phyloP scores from a whole-genome alignment of 2,888 invertebrate species.

The Iselma pallidipennis region DNA sequence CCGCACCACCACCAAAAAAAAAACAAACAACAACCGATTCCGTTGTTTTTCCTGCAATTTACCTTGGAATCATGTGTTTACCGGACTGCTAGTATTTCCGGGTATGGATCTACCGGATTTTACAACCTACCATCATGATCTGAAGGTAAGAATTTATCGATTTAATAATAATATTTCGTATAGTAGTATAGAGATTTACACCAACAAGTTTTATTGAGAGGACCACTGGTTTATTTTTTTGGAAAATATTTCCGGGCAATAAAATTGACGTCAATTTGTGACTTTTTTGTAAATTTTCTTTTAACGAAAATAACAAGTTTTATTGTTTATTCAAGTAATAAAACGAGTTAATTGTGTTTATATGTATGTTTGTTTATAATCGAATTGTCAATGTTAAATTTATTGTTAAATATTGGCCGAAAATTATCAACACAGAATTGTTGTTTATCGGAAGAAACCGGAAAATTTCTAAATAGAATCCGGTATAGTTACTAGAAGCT shows the following conservation, averaged over 20 bases:
- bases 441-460: not conserved
- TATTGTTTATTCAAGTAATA: too few relatives aligned
- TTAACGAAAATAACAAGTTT: too few relatives aligned
- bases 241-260: too few relatives aligned
- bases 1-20: too few relatives aligned
- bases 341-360: too few relatives aligned
- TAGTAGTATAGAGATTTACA: too few relatives aligned
- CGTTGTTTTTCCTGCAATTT: not conserved
- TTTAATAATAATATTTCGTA: not conserved
- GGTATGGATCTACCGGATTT: not conserved
- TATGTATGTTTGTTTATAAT: too few relatives aligned
- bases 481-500: not conserved
- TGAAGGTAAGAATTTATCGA: not conserved
- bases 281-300: too few relatives aligned
- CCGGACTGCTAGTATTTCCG: not conserved
- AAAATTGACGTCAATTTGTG: too few relatives aligned
- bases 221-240: too few relatives aligned
- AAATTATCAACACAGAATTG: not conserved
- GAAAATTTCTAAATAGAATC: not conserved
- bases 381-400: too few relatives aligned
- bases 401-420: not conserved
- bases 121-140: not conserved
- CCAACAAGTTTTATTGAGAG: too few relatives aligned
- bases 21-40: not conserved
- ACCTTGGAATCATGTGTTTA: not conserved